Conservation (phyloP, 2,888 invertebrate genomes). For the Dynastes maya region DNA sequence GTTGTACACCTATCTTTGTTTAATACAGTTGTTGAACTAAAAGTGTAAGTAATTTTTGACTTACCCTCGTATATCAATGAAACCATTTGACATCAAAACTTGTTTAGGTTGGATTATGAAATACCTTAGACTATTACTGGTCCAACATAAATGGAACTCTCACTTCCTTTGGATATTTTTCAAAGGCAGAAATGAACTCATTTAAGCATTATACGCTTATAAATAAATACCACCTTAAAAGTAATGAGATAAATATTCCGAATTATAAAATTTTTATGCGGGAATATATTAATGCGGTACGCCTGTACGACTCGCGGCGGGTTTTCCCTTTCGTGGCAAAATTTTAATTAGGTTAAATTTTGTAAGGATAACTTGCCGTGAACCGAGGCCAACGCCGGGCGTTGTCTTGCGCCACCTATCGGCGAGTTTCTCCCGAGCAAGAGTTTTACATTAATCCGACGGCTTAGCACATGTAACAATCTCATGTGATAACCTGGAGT, state of each 20-base stretch:
- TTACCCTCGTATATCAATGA: too few relatives aligned
- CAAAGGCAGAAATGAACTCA: not conserved
- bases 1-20: too few relatives aligned
- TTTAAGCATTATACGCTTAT: not conserved
- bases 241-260: slow-evolving; percentile 16
- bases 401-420: slow-evolving; percentile 32
- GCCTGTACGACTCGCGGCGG: not conserved
- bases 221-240: slow-evolving; percentile 16
- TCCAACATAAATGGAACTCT: too few relatives aligned
- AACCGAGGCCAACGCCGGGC: not conserved
- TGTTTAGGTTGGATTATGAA: too few relatives aligned
- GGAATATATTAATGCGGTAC: not conserved
- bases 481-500: slow-evolving; percentile 62
- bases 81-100: too few relatives aligned
- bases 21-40: too few relatives aligned
- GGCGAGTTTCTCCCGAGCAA: slow-evolving; percentile 20
- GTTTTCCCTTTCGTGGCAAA: slow-evolving; percentile 19
- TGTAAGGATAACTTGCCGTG: slow-evolving; percentile 22
- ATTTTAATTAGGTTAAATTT: slow-evolving; percentile 44
- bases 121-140: too few relatives aligned
- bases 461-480: slow-evolving; percentile 61
- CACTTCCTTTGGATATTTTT: too few relatives aligned
- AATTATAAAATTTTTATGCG: slow-evolving; percentile 11
- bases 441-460: slow-evolving; percentile 62
- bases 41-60: too few relatives aligned